Base-by-base conservation (phyloP, 2,113 vertebrate species). In the Lanius ludovicianus region DNA sequence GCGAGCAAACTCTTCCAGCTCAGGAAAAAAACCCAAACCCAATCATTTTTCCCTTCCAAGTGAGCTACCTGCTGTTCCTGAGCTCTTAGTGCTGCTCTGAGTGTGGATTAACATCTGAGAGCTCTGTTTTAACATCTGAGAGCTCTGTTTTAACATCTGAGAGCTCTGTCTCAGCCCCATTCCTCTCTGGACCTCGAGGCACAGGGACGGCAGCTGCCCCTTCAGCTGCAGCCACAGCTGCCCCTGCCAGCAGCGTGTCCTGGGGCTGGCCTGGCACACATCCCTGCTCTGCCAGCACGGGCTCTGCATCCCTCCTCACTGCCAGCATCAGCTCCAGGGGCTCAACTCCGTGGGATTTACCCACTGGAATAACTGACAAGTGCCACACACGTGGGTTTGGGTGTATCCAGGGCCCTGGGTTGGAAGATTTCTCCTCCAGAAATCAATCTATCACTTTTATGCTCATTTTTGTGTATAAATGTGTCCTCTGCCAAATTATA, bases 361-460 rank as follows among this genome's bases (percentile, higher is more conserved):
- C 31, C 17, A 0, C 53, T 23, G 73, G 41, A 24, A 11, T 13
- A 12, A 5, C 24, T 2, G 24, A 6, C 12, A 23, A 2, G 11
- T 15, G 57, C 16, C 31, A 10, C 20, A 15, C 2, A 0, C 0
- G 0, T 0, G 25, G 12, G 3, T 39, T 5, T 27, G 35, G 23
- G 47, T 10, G 17, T 0, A 11, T 1, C 5, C 30, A 2, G 0
- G 6, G 13, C 23, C 28, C 60, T 47, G 79, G 1, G 16, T 3
- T 1, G 10, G 46, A 7, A 35, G 9, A 4, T 8, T 24, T 20
- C 22, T 20, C 55, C 64, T 44, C 1, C 0, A 31, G 35, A 23
- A 25, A 53, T 14, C 17, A 7, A 8, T 2, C 0, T 2, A 18
- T 16, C 9, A 18, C 42, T 47, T 25, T 3, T 0, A 4, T 1